Conservation (phyloP, 2,888 invertebrate genomes). For the Nycteola revayana region DNA sequence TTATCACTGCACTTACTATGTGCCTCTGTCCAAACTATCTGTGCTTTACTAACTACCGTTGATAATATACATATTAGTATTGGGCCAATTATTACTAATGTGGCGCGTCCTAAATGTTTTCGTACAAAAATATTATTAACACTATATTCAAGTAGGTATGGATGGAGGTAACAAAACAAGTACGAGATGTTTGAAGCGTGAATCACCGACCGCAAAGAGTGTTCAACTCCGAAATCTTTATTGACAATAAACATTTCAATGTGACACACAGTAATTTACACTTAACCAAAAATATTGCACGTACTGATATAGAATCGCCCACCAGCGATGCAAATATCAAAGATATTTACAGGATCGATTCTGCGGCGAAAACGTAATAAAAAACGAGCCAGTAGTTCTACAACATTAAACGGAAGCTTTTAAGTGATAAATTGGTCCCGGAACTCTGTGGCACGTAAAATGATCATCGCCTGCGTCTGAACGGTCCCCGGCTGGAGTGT, state of each 20-base stretch:
- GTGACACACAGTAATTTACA: too few species aligned
- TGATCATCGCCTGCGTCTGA: constrained; percentile 63
- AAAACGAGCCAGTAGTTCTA: constrained; percentile 47
- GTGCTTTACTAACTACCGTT: constrained; percentile 23
- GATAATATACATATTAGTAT: constrained; percentile 32
- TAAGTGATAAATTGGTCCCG: constrained; percentile 79
- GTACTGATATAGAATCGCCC: constrained; percentile 12
- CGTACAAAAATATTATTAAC: too few species aligned
- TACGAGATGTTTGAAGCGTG: too few species aligned
- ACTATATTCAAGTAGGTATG: too few species aligned
- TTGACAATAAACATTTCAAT: too few species aligned
- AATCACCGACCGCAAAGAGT: too few species aligned
- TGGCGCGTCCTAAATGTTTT: too few species aligned
- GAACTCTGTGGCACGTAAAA: constrained; percentile 74
- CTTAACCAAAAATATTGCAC: constrained; percentile 1
- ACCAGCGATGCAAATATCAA: constrained; percentile 18
- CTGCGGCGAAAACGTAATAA: constrained; percentile 48
- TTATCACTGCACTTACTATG: constrained; percentile 62
- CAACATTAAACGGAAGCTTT: constrained; percentile 71
- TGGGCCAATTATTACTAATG: too few species aligned
- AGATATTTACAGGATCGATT: constrained; percentile 42
- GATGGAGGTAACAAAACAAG: too few species aligned
- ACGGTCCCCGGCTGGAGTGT: constrained; percentile 42
- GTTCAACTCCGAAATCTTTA: too few species aligned
- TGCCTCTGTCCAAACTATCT: constrained; percentile 46